These are phyloP conservation scores for Lymantria monacha DNA, from an alignment of 2,888 invertebrate species.

Conservation along the genomic window DNA sequence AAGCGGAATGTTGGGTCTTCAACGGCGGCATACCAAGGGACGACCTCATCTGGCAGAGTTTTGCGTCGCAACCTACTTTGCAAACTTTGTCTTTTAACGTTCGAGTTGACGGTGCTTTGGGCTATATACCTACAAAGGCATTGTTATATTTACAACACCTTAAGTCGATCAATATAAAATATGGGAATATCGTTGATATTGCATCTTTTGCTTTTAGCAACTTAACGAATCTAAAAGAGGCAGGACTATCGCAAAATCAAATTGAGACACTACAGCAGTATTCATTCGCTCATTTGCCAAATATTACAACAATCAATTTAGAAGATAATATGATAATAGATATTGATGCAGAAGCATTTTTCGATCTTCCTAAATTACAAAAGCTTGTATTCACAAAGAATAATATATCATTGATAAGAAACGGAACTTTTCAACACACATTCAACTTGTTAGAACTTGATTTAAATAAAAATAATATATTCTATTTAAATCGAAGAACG, in stretches of 20 bases:
- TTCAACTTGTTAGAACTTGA: conserved; percentile 90
- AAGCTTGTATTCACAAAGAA: conserved; percentile 93
- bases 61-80: conserved; percentile 87
- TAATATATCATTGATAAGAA: conserved; percentile 91
- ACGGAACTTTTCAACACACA: conserved; percentile 90
- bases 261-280: conserved; percentile 86
- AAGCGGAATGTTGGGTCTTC: conserved; percentile 90
- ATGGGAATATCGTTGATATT: conserved; percentile 87
- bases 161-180: conserved; percentile 86
- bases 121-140: conserved; percentile 87
- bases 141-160: conserved; percentile 85
- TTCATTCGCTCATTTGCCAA: conserved; percentile 88
- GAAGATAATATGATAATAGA: conserved; percentile 90
- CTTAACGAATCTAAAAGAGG: conserved; percentile 85
- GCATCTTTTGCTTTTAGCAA: conserved; percentile 89
- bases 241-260: conserved; percentile 86
- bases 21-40: conserved; percentile 85
- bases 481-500: conserved; percentile 88
- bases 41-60: conserved; percentile 88
- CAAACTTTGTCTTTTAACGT: conserved; percentile 88
- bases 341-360: conserved; percentile 87
- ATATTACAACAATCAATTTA: conserved; percentile 86
- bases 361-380: conserved; percentile 86
- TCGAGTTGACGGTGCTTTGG: conserved; percentile 85
- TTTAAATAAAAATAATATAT: conserved; percentile 89